phyloP scores from a whole-genome alignment of 92 coral and sea anemone genomes.

The Epizoanthus stellaris region DNA sequence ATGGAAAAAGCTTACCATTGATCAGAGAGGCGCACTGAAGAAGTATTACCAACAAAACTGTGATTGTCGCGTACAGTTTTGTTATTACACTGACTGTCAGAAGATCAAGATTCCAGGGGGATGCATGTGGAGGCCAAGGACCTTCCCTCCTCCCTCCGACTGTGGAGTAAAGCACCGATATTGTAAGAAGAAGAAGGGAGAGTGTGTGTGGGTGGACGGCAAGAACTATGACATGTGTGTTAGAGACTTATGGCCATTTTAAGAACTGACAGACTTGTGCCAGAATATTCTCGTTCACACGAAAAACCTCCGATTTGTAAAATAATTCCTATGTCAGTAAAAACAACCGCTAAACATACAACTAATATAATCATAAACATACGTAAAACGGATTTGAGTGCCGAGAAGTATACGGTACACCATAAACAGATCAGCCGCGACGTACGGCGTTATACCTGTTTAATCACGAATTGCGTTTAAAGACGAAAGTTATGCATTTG shows the following conservation, averaged over 20 bases:
- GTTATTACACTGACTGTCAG: slow-evolving; percentile 59
- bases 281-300: slow-evolving; percentile 8
- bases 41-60: slow-evolving; percentile 68
- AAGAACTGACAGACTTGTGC: not conserved
- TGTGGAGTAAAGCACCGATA: slow-evolving; percentile 57
- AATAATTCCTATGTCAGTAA: too few species aligned
- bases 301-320: too few species aligned
- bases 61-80: slow-evolving; percentile 60
- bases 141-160: slow-evolving; percentile 47
- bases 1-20: slow-evolving; percentile 63
- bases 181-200: slow-evolving; percentile 36
- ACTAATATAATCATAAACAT: too few species aligned
- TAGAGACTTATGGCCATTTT: slow-evolving; percentile 46
- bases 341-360: too few species aligned
- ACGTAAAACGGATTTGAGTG: too few species aligned
- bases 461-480: too few species aligned
- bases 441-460: too few species aligned
- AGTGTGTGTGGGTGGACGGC: slow-evolving; percentile 53
- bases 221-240: slow-evolving; percentile 49
- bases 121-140: slow-evolving; percentile 54
- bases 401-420: too few species aligned
- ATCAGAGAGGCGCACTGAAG: slow-evolving; percentile 63
- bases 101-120: slow-evolving; percentile 2
- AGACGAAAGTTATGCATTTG: too few species aligned
- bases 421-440: too few species aligned